phyloP scores from a whole-genome alignment of 1,140 invertebrate species.

The Nasonia giraulti region DNA sequence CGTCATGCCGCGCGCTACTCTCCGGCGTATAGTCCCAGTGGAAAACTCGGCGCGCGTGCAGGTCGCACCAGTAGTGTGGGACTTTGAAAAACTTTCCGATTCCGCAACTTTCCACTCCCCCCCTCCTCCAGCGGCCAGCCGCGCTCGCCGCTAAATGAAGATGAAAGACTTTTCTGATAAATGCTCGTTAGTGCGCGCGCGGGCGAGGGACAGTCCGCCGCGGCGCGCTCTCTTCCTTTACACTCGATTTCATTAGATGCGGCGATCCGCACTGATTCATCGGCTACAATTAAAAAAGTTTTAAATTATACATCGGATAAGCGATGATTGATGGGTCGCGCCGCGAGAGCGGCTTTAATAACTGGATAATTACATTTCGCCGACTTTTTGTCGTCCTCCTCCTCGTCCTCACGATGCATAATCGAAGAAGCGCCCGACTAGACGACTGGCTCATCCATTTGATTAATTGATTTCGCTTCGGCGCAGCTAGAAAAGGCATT shows the following conservation, averaged over 20 bases:
- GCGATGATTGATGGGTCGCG: slow-evolving; percentile 31
- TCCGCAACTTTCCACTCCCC: slow-evolving; percentile 27
- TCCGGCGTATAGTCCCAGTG: not conserved
- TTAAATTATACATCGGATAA: slow-evolving; percentile 46
- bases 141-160: slow-evolving; percentile 53
- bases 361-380: slow-evolving; percentile 32
- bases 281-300: slow-evolving; percentile 46
- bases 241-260: slow-evolving; percentile 43
- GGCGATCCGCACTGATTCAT: slow-evolving; percentile 22
- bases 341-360: not conserved
- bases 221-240: not conserved
- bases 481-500: too few species aligned
- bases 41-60: not conserved
- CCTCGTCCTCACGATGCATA: not conserved
- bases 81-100: slow-evolving; percentile 41
- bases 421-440: too few species aligned
- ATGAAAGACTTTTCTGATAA: slow-evolving; percentile 58
- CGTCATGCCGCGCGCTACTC: not conserved
- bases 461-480: too few species aligned
- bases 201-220: not conserved
- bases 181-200: slow-evolving; percentile 52
- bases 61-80: not conserved
- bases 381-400: not conserved
- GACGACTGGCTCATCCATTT: too few species aligned
- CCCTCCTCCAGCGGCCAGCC: too few species aligned